A percentile compares a stretch with the other conserved stretches of the same genome.
Conservation (phyloP, 1,140 invertebrate species). For the Sogatella furcifera region DNA sequence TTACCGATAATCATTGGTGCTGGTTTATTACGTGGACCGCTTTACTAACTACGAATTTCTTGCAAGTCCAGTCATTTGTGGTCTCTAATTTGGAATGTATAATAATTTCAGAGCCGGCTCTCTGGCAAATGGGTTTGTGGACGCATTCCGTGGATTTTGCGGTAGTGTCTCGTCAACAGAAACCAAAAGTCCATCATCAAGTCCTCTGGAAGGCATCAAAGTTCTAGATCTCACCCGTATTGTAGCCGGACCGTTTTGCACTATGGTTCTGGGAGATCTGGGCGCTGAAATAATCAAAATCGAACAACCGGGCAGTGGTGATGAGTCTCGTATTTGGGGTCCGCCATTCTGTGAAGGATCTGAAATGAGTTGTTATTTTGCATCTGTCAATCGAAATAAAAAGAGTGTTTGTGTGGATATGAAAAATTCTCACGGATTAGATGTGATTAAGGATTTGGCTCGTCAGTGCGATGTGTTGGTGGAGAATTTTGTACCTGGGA, state of each 20-base stretch:
- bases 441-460: constrained; percentile 63
- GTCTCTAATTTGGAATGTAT: too few species aligned
- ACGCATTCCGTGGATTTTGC: too few species aligned
- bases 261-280: constrained; percentile 87
- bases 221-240: constrained; percentile 78
- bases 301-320: constrained; percentile 66
- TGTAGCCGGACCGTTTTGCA: constrained; percentile 63
- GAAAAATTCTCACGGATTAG: constrained; percentile 53
- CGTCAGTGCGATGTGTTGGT: constrained; percentile 75
- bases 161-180: too few species aligned
- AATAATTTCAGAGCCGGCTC: too few species aligned
- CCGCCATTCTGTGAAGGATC: constrained; percentile 73
- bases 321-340: constrained; percentile 86
- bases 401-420: constrained; percentile 86
- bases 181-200: too few species aligned
- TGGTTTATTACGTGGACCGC: too few species aligned
- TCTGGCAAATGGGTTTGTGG: too few species aligned
- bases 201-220: constrained; percentile 41
- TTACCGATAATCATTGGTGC: too few species aligned
- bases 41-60: too few species aligned
- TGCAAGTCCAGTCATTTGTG: too few species aligned
- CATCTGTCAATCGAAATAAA: constrained; percentile 88
- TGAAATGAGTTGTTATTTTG: constrained; percentile 72
- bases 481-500: constrained; percentile 92
- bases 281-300: constrained; percentile 93